phyloP scores from a whole-genome alignment of 2,888 invertebrate genomes.

The Callinectes sapidus region DNA sequence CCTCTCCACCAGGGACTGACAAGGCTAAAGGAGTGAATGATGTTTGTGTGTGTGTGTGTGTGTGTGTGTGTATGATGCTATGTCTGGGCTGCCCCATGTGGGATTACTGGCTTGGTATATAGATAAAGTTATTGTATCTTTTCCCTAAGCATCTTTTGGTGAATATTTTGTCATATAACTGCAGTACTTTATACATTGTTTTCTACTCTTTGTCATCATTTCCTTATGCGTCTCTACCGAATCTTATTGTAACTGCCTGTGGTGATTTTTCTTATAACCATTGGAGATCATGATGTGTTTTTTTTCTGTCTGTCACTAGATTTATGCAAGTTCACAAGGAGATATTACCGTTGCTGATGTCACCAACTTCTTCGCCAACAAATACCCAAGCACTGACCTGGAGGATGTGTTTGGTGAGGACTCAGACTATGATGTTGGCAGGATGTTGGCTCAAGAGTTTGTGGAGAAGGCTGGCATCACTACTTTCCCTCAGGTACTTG shows the following conservation, averaged over 20 bases:
- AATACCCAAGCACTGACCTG: constrained; percentile 80
- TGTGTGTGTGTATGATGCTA: no score
- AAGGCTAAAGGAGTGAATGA: no score
- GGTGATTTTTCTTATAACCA: neutral
- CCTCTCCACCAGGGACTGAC: no score
- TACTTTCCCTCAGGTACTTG: constrained; percentile 56
- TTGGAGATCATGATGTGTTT: neutral
- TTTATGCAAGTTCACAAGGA: constrained; percentile 79
- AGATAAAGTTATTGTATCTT: no score
- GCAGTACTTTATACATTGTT: neutral
- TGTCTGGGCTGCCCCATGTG: no score
- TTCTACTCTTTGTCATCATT: neutral
- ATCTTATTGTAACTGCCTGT: no score
- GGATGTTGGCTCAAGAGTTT: constrained; percentile 87
- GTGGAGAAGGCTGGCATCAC: constrained; percentile 84
- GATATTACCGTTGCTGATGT: constrained; percentile 83
- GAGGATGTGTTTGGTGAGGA: constrained; percentile 90
- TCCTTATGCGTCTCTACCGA: neutral
- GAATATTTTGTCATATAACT: neutral
- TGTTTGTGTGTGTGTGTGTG: no score
- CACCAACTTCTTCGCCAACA: constrained; percentile 82
- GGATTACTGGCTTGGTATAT: no score
- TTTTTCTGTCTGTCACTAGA: constrained; percentile 75
- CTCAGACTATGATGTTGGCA: constrained; percentile 90
- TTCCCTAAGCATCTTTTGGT: no score